phyloP scores from a whole-genome alignment of 35 echinoderm and acorn worm genomes.

The Nesometra sesokonis region DNA sequence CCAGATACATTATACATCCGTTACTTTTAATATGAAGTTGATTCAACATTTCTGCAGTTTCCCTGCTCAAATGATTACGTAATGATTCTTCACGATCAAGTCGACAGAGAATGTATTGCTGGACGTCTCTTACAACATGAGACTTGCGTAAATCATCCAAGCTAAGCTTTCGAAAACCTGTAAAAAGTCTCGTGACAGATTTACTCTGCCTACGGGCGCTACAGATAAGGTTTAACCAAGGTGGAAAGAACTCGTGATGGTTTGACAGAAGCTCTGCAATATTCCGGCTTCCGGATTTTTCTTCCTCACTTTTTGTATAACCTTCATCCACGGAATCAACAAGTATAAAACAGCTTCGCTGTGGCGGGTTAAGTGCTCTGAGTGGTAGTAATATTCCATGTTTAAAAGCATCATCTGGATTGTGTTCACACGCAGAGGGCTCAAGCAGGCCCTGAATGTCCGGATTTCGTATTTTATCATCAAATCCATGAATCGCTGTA shows the following conservation, averaged over 20 bases:
- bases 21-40: conserved; percentile 97
- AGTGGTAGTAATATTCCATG: conserved; percentile 87
- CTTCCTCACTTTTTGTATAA: conserved; percentile 55
- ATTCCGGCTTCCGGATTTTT: conserved; percentile 60
- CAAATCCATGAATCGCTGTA: conserved; percentile 80
- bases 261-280: conserved; percentile 92
- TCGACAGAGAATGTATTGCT: conserved; percentile 92
- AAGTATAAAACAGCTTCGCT: conserved; percentile 88
- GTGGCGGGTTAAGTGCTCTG: conserved; percentile 69
- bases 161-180: conserved; percentile 91
- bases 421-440: conserved; percentile 82
- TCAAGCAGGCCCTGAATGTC: conserved; percentile 75
- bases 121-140: conserved; percentile 91
- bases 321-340: conserved; percentile 96
- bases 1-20: conserved; percentile 94
- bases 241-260: conserved; percentile 95
- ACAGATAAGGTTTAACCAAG: conserved; percentile 85
- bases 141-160: conserved; percentile 94
- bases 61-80: conserved; percentile 81
- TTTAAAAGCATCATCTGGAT: conserved; percentile 98
- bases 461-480: conserved; percentile 87
- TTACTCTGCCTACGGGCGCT: conserved; percentile 95
- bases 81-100: conserved; percentile 83
- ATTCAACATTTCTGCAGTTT: conserved; percentile 98
- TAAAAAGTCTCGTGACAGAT: conserved; percentile 88